Evolutionary conservation across 2,888 invertebrate species (phyloP), one percentile per base, ranked within the genome.

Genomic region (Thelaira solivaga): DNA sequence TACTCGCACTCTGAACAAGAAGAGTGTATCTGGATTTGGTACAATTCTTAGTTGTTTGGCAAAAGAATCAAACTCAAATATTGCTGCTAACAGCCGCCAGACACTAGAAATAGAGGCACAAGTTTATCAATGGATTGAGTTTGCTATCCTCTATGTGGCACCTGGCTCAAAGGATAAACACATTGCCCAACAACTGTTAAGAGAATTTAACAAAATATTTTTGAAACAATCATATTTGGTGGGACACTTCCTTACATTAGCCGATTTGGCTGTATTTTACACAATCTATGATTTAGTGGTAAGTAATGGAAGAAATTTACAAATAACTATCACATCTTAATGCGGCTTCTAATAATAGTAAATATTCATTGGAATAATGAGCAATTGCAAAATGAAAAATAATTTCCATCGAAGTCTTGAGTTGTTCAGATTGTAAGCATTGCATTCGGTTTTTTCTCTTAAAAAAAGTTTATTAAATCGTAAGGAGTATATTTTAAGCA

Each of bases 221-320:
- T 85, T 88, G 71, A 87, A 87, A 24, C 90, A 89, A 81, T 91
- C 92, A 0, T 93, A 91, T 84, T 88, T 93, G 64, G 91, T 91
- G 20, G 91, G 91, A 0, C 89, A 91, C 74, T 89, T 85, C 41
- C 86, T 90, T 73, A 93, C 93, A 1, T 89, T 94, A 41, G 92
- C 94, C 7, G 95, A 95, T 88, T 88, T 94, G 74, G 92, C 93
- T 24, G 88, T 93, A 8, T 95, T 93, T 85, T 93, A 94, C 89
- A 90, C 91, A 6, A 88, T 95, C 57, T 90, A 92, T 84, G 91
- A 92, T 82, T 86, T 92, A 81, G 90, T 95, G 91, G 94, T 94
- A 90, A 91, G 90, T 79, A 8, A 51, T 22, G 8, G 10, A 5
- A 22, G 1, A 39, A 24, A 47, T 39, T 16, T n/a, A 5, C 2